These are phyloP conservation scores for Chaetodon trifasciatus DNA, from an alignment of 2,797 vertebrate genomes.

Conservation along the genomic window DNA sequence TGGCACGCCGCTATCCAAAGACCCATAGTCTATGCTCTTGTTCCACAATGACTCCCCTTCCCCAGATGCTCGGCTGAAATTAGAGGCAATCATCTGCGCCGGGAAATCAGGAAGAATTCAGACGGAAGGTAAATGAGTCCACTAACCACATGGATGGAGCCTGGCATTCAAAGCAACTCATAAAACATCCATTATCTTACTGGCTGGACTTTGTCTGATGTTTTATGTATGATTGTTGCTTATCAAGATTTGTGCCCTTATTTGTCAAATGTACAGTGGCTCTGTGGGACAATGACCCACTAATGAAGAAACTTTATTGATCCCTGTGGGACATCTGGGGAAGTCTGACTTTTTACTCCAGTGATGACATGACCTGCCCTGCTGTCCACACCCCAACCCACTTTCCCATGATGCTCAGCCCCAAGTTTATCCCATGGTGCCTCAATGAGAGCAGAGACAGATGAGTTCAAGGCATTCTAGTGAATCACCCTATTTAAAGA, in stretches of 20 bases:
- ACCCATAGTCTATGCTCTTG: constrained; percentile 51
- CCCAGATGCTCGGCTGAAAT: constrained; percentile 65
- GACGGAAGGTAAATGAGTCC: constrained; percentile 67
- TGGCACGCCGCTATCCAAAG: constrained; percentile 50
- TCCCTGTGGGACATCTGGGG: constrained; percentile 7
- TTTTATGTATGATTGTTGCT: constrained; percentile 47
- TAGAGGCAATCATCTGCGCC: constrained; percentile 71
- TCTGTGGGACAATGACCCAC: constrained; percentile 20
- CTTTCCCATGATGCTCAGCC: constrained; percentile 65
- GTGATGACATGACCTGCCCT: constrained; percentile 30
- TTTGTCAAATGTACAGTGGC: constrained; percentile 19
- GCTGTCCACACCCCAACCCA: constrained; percentile 53
- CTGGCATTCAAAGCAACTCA: constrained; percentile 37
- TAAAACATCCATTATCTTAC: constrained; percentile 39
- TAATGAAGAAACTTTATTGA: constrained; percentile 41
- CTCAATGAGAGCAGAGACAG: constrained; percentile 69
- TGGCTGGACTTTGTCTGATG: constrained; percentile 42
- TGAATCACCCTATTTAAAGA: constrained; percentile 84
- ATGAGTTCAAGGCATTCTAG: constrained; percentile 69
- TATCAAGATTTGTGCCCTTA: constrained; percentile 36
- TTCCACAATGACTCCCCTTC: constrained; percentile 60
- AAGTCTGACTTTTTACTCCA: constrained; percentile 12
- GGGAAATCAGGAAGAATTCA: constrained; percentile 66
- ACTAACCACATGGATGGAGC: constrained; percentile 53
- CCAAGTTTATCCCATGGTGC: constrained; percentile 41